phyloP scores from a whole-genome alignment of 2,113 vertebrate species.

The Emberiza fucata region DNA sequence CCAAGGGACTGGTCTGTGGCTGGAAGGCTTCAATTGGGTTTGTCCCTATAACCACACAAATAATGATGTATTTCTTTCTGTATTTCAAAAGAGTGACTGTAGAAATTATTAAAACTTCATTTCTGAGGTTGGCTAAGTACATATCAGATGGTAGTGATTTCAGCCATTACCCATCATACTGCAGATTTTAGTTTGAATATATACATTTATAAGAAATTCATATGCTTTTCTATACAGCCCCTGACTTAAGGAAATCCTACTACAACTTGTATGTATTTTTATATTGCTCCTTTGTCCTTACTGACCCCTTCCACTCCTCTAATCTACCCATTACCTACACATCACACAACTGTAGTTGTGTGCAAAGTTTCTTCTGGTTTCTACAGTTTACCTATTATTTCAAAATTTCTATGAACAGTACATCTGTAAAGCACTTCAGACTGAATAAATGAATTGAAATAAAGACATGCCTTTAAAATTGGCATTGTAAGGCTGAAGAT shows the following conservation, averaged over 20 bases:
- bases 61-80: not conserved
- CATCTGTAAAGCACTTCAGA: not conserved
- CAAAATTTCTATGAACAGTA: not conserved
- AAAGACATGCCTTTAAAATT: not conserved
- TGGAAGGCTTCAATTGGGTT: not conserved
- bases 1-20: not conserved
- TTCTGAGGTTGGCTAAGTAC: not conserved
- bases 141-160: not conserved
- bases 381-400: not conserved
- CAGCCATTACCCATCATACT: not conserved
- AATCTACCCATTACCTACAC: fast-evolving
- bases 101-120: not conserved
- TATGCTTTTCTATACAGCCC: not conserved
- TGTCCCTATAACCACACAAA: not conserved
- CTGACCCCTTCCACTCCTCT: not conserved
- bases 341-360: not conserved
- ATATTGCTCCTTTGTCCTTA: not conserved
- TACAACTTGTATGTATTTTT: not conserved
- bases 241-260: not conserved
- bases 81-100: not conserved
- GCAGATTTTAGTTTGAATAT: not conserved
- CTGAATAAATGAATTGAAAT: not conserved
- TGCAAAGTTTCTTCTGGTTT: not conserved
- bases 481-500: not conserved
- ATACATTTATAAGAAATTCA: not conserved